Conservation (phyloP, 2,113 vertebrate species). For the Muntiacus muntjak region DNA sequence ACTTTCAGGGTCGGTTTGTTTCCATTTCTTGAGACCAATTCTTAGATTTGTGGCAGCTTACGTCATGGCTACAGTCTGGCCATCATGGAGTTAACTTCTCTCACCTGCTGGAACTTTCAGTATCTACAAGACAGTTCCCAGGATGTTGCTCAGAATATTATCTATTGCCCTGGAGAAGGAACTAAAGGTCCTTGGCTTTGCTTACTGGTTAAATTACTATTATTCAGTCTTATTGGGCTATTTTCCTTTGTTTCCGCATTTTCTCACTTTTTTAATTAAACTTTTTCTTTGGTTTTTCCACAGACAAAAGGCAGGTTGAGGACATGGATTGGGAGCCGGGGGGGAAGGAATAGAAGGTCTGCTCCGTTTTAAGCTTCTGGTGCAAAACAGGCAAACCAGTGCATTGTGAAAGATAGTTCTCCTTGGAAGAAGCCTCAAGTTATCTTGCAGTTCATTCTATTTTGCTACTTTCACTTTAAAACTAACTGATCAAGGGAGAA, state of each 20-base stretch:
- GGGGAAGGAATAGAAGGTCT: neutral
- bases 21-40: neutral
- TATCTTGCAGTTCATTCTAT: neutral
- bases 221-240: neutral
- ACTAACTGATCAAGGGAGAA: neutral
- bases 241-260: neutral
- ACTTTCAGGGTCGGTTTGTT: neutral
- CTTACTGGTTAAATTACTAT: neutral
- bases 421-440: neutral
- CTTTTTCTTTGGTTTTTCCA: neutral
- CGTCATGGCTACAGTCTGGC: fast-evolving
- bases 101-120: neutral
- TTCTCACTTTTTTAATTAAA: neutral
- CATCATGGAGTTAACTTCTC: neutral
- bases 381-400: neutral
- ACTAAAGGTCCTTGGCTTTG: neutral
- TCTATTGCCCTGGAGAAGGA: neutral
- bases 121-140: neutral
- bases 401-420: neutral
- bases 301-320: neutral
- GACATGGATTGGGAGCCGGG: neutral
- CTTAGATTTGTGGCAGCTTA: neutral
- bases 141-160: neutral
- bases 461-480: neutral
- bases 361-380: neutral